These are phyloP conservation scores for Nephrocerus scutellatus DNA, from an alignment of 2,888 invertebrate genomes.

Conservation along the genomic window DNA sequence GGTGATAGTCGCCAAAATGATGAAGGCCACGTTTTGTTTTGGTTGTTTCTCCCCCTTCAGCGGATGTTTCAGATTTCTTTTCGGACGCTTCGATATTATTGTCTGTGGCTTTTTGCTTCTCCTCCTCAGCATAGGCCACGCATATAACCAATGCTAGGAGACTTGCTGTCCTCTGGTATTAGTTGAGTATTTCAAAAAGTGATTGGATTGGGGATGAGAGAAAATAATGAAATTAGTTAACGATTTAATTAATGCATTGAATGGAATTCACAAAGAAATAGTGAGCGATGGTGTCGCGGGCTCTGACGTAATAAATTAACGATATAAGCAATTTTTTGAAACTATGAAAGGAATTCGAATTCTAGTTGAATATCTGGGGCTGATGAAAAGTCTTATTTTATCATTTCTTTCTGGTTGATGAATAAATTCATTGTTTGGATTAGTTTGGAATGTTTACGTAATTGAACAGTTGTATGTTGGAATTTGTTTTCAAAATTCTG, in stretches of 20 bases:
- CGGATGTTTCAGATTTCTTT: constrained; percentile 35
- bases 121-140: constrained; percentile 54
- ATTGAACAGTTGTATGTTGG: too few relatives aligned
- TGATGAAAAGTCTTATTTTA: too few relatives aligned
- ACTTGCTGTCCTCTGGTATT: constrained; percentile 44
- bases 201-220: too few relatives aligned
- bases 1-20: constrained; percentile 49
- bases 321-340: too few relatives aligned
- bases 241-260: not conserved
- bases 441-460: too few relatives aligned
- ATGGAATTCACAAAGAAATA: not conserved
- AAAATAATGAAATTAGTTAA: constrained; percentile 4
- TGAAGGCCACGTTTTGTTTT: constrained; percentile 70
- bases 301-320: too few relatives aligned
- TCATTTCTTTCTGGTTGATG: too few relatives aligned
- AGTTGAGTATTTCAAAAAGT: too few relatives aligned
- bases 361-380: too few relatives aligned
- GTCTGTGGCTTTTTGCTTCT: constrained; percentile 51
- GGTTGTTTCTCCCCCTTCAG: constrained; percentile 55
- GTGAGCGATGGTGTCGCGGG: not conserved
- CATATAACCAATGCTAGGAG: constrained; percentile 54
- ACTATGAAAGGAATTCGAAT: too few relatives aligned
- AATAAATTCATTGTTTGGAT: too few relatives aligned
- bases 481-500: too few relatives aligned
- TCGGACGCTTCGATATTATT: constrained; percentile 42